A percentile compares a stretch with the other conserved stretches of the same genome.
Evolutionary conservation across 1,140 invertebrate genomes (phyloP).

Genomic region (Drosophila lacteicornis): DNA sequence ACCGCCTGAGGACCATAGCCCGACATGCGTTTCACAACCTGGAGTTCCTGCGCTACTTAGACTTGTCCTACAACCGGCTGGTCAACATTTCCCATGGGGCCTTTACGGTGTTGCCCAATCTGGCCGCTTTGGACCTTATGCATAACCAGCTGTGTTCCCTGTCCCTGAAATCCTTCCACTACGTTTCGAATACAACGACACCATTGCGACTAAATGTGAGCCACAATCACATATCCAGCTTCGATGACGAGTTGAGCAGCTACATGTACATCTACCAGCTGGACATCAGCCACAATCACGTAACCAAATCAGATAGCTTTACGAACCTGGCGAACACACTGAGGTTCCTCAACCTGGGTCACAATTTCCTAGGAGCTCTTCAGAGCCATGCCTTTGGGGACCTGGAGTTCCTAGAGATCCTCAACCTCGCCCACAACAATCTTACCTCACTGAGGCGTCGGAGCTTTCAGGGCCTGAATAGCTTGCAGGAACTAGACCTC

Average conservation of each 20-base stretch:
- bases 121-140: conserved; percentile 90
- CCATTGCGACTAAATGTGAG: conserved; percentile 89
- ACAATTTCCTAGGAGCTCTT: conserved; percentile 90
- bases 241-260: conserved; percentile 86
- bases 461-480: conserved; percentile 90
- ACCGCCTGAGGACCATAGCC: conserved; percentile 88
- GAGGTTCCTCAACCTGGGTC: conserved; percentile 89
- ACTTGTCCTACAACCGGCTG: conserved; percentile 89
- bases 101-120: conserved; percentile 89
- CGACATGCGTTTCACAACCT: conserved; percentile 88
- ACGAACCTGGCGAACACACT: conserved; percentile 87
- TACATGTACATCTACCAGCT: conserved; percentile 88
- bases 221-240: conserved; percentile 88
- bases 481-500: conserved; percentile 92
- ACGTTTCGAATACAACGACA: conserved; percentile 87
- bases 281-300: conserved; percentile 89
- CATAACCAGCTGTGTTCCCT: conserved; percentile 89
- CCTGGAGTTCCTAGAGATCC: conserved; percentile 89
- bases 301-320: conserved; percentile 89
- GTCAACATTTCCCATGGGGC: conserved; percentile 87
- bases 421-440: conserved; percentile 91
- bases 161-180: conserved; percentile 88
- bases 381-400: conserved; percentile 90
- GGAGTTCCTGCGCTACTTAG: conserved; percentile 89
- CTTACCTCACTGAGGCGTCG: conserved; percentile 90